Evolutionary conservation across 2,113 vertebrate genomes (phyloP).

Genomic region (Ictalurus punctatus): DNA sequence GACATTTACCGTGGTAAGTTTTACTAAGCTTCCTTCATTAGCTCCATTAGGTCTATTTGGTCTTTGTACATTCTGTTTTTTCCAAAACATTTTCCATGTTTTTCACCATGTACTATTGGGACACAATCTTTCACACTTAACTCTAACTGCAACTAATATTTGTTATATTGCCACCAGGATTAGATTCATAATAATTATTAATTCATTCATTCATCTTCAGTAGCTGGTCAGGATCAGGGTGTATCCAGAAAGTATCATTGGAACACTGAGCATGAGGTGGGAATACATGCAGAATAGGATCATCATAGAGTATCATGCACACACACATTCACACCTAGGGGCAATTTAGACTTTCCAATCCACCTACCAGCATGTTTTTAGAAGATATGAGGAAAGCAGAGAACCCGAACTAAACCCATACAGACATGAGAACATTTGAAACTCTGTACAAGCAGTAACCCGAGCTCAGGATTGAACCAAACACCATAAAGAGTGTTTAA

Average conservation of each 20-base stretch:
- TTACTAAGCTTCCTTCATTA: not conserved
- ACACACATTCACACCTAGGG: not conserved
- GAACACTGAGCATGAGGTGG: not conserved
- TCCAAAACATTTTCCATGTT: not conserved
- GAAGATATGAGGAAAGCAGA: not conserved
- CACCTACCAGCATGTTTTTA: not conserved
- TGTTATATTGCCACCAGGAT: not conserved
- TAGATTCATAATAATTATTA: not conserved
- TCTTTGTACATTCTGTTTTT: not conserved
- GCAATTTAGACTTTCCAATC: not conserved
- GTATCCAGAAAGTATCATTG: not conserved
- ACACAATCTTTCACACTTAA: not conserved
- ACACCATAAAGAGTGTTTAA: not conserved
- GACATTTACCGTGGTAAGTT: not conserved
- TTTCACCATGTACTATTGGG: not conserved
- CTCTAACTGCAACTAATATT: not conserved
- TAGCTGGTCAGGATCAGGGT: not conserved
- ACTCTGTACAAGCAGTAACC: not conserved
- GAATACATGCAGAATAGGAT: too few species aligned
- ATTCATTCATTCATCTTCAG: not conserved
- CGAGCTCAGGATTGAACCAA: not conserved
- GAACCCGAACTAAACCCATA: not conserved
- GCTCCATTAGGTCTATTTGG: not conserved
- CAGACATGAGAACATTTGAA: not conserved
- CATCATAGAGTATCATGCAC: not conserved